These are phyloP conservation scores for Catajapyx aquilonaris DNA, from an alignment of 1,140 invertebrate species.

Conservation along the genomic window DNA sequence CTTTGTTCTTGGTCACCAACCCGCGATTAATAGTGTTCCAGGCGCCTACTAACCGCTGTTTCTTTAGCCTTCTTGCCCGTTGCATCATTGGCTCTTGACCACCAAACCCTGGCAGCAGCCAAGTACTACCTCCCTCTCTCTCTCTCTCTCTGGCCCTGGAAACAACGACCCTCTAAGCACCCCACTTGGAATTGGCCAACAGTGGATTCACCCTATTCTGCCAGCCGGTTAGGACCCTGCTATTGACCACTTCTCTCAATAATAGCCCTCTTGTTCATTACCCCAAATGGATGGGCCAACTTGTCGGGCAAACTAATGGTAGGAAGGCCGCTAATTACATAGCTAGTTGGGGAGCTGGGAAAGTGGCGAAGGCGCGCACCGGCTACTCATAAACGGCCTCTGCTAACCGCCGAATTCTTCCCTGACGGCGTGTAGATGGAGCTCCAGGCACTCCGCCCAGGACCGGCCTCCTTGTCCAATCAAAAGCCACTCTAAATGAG, in stretches of 20 bases:
- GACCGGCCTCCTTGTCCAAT: too few species aligned
- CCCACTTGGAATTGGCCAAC: not conserved
- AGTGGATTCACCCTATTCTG: not conserved
- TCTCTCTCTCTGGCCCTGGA: not conserved
- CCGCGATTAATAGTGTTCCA: too few species aligned
- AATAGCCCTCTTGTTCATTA: constrained; percentile 1
- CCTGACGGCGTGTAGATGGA: too few species aligned
- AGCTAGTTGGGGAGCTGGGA: not conserved
- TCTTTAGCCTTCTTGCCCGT: too few species aligned
- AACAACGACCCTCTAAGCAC: not conserved
- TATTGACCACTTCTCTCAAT: constrained; percentile 1
- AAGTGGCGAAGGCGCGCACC: not conserved
- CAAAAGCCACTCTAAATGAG: too few species aligned
- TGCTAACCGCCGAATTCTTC: not conserved
- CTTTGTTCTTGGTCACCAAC: too few species aligned
- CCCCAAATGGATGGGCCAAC: not conserved
- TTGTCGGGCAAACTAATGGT: not conserved
- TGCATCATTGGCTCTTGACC: too few species aligned
- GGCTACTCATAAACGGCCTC: not conserved
- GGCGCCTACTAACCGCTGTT: too few species aligned
- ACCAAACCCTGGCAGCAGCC: too few species aligned
- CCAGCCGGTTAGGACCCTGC: not conserved
- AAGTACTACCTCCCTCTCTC: not conserved
- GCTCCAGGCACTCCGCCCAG: too few species aligned
- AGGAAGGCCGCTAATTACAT: not conserved